Conservation (phyloP, 2,888 invertebrate species). For the Scelioninae gen. 1 region DNA sequence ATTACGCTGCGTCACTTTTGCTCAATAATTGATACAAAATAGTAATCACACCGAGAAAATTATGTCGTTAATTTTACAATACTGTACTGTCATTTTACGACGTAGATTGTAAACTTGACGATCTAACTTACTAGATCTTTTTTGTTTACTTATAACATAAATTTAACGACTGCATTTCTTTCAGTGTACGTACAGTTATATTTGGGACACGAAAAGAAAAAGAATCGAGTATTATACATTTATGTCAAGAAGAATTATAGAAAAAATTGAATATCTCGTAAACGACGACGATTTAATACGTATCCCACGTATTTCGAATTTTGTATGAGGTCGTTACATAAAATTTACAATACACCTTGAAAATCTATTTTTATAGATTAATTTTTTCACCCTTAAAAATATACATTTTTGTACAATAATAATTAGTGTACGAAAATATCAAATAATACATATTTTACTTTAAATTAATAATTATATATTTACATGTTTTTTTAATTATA, state of each 20-base stretch:
- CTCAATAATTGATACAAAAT: neutral
- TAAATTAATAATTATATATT: too few relatives aligned
- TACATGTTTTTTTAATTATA: too few relatives aligned
- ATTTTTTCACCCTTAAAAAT: too few relatives aligned
- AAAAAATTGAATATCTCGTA: constrained; percentile 3
- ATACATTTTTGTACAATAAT: too few relatives aligned
- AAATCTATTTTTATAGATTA: neutral
- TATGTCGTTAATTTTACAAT: constrained; percentile 21
- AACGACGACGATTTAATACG: constrained; percentile 12
- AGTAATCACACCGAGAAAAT: constrained; percentile 7
- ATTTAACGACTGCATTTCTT: constrained; percentile 23
- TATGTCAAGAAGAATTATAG: neutral
- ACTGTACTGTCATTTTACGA: too few relatives aligned
- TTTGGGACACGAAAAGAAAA: constrained; percentile 12
- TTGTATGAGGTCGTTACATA: constrained; percentile 48
- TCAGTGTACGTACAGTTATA: constrained; percentile 12
- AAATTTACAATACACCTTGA: constrained; percentile 16
- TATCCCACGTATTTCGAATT: constrained; percentile 3
- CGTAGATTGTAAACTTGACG: too few relatives aligned
- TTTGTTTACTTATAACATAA: constrained; percentile 1
- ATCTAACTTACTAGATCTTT: too few relatives aligned
- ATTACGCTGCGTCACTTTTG: constrained; percentile 1
- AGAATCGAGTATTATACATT: constrained; percentile 22
- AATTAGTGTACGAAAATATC: too few relatives aligned
- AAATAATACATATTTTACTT: neutral